Evolutionary conservation across 2,888 invertebrate species (phyloP).

Genomic region (Apotomis turbidana): DNA sequence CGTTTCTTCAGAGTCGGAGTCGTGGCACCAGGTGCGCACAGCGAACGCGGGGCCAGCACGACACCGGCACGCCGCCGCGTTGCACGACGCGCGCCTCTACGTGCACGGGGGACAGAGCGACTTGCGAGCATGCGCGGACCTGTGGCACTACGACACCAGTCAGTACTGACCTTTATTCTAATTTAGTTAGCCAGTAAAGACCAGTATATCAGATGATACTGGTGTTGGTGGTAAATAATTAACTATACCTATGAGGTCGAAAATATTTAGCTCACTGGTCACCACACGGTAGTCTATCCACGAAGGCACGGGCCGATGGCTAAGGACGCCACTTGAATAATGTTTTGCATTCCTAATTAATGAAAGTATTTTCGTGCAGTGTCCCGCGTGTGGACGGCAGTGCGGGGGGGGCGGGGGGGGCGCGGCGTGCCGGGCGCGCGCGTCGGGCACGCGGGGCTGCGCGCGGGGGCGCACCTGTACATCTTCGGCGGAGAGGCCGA

Average conservation of each 20-base stretch:
- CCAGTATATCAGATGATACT: no score
- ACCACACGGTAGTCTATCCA: no score
- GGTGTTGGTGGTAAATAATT: no score
- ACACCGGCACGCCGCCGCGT: slow-evolving; percentile 93
- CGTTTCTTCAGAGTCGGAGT: slow-evolving; percentile 85
- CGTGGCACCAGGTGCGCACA: slow-evolving; percentile 87
- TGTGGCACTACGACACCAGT: slow-evolving; percentile 92
- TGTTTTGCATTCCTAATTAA: background rate
- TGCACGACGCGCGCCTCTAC: slow-evolving; percentile 91
- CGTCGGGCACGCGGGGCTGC: slow-evolving; percentile 91
- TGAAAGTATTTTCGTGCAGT: slow-evolving; percentile 61
- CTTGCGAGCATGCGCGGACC: slow-evolving; percentile 89
- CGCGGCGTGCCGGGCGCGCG: slow-evolving; percentile 88
- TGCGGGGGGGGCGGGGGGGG: slow-evolving; percentile 81
- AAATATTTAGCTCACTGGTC: no score
- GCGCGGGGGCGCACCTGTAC: slow-evolving; percentile 90
- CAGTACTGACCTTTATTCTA: slow-evolving; percentile 46
- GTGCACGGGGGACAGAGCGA: slow-evolving; percentile 95
- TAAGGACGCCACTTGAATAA: no score
- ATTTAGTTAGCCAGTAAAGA: no score
- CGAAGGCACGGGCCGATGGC: no score
- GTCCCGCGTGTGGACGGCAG: slow-evolving; percentile 85
- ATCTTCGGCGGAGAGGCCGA: slow-evolving; percentile 91
- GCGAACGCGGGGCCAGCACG: slow-evolving; percentile 85
- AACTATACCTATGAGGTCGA: no score